Conservation (phyloP, 1,140 invertebrate genomes). For the Drosophila pallidifrons region DNA sequence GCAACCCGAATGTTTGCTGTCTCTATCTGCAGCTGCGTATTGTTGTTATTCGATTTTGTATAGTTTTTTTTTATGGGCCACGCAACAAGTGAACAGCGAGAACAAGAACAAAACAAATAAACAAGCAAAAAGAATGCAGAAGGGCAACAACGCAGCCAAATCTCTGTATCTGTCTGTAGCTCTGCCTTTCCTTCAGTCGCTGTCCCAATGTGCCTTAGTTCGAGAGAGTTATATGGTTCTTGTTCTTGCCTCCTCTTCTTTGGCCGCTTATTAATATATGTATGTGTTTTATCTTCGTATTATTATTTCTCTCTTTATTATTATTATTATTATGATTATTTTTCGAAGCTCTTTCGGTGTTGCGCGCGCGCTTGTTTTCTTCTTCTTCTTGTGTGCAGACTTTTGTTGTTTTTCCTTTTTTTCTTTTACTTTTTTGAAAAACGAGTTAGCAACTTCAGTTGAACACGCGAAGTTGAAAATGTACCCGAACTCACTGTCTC, state of each 20-base stretch:
- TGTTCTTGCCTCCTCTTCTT: slow-evolving; percentile 12
- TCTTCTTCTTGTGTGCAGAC: slow-evolving; percentile 63
- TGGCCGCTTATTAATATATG: slow-evolving; percentile 23
- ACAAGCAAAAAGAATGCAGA: slow-evolving; percentile 77
- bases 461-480: slow-evolving; percentile 52
- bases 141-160: slow-evolving; percentile 62
- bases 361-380: slow-evolving; percentile 62
- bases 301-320: slow-evolving; percentile 42
- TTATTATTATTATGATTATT: slow-evolving; percentile 30
- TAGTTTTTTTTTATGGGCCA: slow-evolving; percentile 40
- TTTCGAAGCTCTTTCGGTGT: slow-evolving; percentile 52
- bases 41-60: background rate
- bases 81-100: slow-evolving; percentile 70
- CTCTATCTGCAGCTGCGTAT: slow-evolving; percentile 54
- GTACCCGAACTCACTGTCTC: slow-evolving; percentile 41
- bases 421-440: slow-evolving; percentile 57
- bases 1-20: slow-evolving; percentile 17
- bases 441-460: slow-evolving; percentile 78
- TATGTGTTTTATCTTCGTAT: slow-evolving; percentile 34
- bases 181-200: slow-evolving; percentile 5
- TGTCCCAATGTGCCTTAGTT: slow-evolving; percentile 42
- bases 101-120: slow-evolving; percentile 61
- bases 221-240: slow-evolving; percentile 43
- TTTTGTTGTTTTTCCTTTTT: slow-evolving; percentile 45
- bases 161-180: slow-evolving; percentile 10